These are phyloP conservation scores for Patella ulyssiponensis DNA, from an alignment of 2,888 invertebrate species.

Conservation along the genomic window DNA sequence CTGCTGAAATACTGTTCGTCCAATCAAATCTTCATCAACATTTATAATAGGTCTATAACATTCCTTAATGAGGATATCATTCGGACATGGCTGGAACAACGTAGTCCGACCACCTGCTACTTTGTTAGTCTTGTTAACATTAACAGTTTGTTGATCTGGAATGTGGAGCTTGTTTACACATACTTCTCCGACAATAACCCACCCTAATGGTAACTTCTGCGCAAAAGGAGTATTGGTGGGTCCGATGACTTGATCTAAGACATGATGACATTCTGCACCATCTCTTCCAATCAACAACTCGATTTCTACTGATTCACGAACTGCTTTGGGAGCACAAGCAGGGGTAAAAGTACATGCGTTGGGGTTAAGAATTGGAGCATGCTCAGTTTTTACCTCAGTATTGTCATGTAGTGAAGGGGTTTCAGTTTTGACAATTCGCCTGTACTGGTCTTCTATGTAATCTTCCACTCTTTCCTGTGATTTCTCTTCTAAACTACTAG, in stretches of 20 bases:
- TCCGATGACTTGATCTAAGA: slow-evolving; percentile 12
- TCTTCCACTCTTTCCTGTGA: too few species aligned
- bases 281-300: slow-evolving; percentile 5
- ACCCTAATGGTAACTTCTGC: slow-evolving; percentile 11
- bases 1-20: slow-evolving; percentile 14
- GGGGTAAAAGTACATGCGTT: too few species aligned
- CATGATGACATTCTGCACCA: slow-evolving; percentile 6
- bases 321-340: too few species aligned
- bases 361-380: too few species aligned
- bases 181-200: slow-evolving; percentile 4
- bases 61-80: background rate
- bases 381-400: too few species aligned
- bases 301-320: background rate
- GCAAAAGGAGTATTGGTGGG: slow-evolving; percentile 11
- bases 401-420: too few species aligned
- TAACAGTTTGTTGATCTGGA: slow-evolving; percentile 3
- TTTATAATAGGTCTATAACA: background rate
- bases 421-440: too few species aligned
- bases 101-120: background rate
- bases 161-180: background rate
- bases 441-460: too few species aligned
- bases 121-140: slow-evolving; percentile 11
- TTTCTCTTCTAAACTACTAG: too few species aligned
- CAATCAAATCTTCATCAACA: background rate
- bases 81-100: background rate